Evolutionary conservation across 2,113 vertebrate species (phyloP).

Genomic region (Zosterops japonicus): DNA sequence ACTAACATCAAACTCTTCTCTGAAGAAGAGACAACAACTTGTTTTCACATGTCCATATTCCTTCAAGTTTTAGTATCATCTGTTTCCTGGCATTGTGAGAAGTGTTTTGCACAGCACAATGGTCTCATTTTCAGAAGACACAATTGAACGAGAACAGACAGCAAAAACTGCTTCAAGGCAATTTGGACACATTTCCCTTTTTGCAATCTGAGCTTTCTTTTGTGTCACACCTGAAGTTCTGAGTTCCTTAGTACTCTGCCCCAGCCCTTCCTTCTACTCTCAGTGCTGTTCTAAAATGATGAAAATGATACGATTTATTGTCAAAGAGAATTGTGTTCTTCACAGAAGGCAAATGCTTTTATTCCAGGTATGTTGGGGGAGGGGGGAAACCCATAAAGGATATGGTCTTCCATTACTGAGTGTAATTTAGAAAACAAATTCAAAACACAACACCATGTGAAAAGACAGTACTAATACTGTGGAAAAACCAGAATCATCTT

Average conservation of each 20-base stretch:
- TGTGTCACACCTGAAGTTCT: background rate
- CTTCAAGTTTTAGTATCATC: background rate
- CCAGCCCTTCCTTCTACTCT: background rate
- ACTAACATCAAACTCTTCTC: background rate
- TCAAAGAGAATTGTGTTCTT: background rate
- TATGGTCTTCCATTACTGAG: background rate
- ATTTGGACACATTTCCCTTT: background rate
- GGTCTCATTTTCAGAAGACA: background rate
- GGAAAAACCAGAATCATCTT: background rate
- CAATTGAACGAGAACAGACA: background rate
- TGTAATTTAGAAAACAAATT: background rate
- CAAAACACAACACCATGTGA: background rate
- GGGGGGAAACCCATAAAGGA: background rate
- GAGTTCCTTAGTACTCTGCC: background rate
- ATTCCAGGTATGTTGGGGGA: background rate
- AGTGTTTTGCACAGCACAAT: background rate
- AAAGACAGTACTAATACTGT: background rate
- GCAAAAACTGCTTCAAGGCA: background rate
- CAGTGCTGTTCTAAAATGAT: background rate
- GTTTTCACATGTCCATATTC: background rate
- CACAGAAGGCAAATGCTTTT: background rate
- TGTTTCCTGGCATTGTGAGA: background rate
- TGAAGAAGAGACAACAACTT: background rate
- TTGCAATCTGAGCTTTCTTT: background rate
- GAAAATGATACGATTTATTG: background rate